Evolutionary conservation across 2,113 vertebrate species (phyloP).

Genomic region (Misgurnus mizolepis): DNA sequence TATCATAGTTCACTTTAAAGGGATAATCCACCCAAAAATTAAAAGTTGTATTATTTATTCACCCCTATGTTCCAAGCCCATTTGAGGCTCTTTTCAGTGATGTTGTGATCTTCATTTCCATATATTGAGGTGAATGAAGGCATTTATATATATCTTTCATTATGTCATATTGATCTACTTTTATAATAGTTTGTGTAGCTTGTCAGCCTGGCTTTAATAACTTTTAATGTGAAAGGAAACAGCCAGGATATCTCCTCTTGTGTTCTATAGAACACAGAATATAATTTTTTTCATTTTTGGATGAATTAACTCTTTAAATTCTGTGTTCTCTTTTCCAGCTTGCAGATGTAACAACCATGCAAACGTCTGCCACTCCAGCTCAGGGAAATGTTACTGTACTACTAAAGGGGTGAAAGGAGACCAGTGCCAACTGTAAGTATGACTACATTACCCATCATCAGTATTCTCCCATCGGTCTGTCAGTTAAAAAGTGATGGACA

Average conservation of each 20-base stretch:
- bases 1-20: background rate
- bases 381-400: constrained; percentile 95
- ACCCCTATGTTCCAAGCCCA: background rate
- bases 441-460: constrained; percentile 15
- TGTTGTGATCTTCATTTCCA: too few species aligned
- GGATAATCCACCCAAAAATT: background rate
- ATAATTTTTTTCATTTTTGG: too few species aligned
- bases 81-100: too few species aligned
- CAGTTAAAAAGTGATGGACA: constrained; percentile 4
- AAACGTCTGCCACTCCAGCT: constrained; percentile 89
- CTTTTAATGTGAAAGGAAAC: too few species aligned
- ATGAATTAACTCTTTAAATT: background rate
- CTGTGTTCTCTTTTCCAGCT: constrained; percentile 1
- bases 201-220: background rate
- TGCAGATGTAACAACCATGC: constrained; percentile 80
- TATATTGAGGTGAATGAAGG: too few species aligned
- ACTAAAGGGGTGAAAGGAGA: constrained; percentile 98
- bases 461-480: background rate
- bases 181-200: too few species aligned
- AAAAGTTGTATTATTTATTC: background rate
- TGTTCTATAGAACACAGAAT: too few species aligned
- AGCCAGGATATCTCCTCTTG: too few species aligned
- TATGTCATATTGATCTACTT: too few species aligned
- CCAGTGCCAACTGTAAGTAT: constrained; percentile 96
- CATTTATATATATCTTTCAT: background rate